Conservation (phyloP, 2,888 invertebrate species). For the Anorthoa munda region DNA sequence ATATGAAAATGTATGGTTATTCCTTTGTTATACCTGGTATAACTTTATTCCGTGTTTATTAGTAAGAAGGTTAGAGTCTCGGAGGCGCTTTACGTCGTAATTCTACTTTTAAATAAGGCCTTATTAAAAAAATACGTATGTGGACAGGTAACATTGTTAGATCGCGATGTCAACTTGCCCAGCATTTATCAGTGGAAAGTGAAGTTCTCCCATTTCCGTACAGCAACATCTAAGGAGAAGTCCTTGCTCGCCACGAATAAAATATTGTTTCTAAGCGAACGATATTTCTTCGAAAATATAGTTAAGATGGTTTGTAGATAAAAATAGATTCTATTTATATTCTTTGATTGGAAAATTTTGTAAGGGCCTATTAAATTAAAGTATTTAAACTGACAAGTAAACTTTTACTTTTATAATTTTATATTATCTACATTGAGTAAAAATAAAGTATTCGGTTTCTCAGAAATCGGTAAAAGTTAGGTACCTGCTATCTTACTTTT, state of each 20-base stretch:
- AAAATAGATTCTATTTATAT: no score
- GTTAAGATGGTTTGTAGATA: not conserved
- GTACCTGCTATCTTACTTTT: not conserved
- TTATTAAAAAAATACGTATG: not conserved
- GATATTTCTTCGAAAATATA: not conserved
- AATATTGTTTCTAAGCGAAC: constrained; percentile 23
- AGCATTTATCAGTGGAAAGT: constrained; percentile 64
- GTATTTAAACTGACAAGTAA: not conserved
- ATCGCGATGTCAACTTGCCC: constrained; percentile 38
- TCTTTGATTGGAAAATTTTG: not conserved
- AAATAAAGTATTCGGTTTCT: not conserved
- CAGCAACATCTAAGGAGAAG: constrained; percentile 47
- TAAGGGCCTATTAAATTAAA: not conserved
- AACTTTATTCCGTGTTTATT: no score
- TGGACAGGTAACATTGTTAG: constrained; percentile 46
- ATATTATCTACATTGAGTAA: not conserved
- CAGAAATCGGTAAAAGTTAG: not conserved
- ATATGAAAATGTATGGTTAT: no score
- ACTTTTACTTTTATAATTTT: not conserved
- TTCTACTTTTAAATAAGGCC: constrained; percentile 15
- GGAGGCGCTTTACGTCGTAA: no score
- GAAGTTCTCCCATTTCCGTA: constrained; percentile 74
- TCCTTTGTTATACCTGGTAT: no score
- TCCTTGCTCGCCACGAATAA: constrained; percentile 18
- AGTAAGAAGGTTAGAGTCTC: no score